Percentiles rank a stretch among this genome's conserved stretches.
These are phyloP conservation scores for Entomyzon cyanotis DNA, from an alignment of 2,113 vertebrate species.

Conservation along the genomic window DNA sequence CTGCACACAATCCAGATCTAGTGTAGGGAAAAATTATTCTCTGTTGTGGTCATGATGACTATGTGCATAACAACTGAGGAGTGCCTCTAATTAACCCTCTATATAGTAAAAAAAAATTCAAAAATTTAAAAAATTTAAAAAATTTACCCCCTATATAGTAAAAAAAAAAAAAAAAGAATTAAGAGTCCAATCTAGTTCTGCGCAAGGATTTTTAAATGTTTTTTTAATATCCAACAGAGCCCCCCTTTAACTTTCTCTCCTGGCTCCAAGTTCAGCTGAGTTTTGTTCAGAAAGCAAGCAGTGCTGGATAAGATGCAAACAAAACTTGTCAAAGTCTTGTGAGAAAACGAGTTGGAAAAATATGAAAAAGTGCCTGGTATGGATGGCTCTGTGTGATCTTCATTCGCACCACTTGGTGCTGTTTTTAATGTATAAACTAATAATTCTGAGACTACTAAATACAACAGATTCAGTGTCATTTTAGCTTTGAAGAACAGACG, in stretches of 20 bases:
- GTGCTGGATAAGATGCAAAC: constrained; percentile 38
- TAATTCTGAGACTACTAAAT: constrained; percentile 78
- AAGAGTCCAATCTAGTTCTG: not conserved
- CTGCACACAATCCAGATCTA: not conserved
- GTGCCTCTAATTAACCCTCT: not conserved
- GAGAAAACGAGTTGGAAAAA: constrained; percentile 48
- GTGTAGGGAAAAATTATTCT: not conserved
- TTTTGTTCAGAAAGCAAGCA: not conserved
- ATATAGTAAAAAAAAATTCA: not conserved
- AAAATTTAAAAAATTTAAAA: no score
- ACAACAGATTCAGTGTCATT: constrained; percentile 78
- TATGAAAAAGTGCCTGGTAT: constrained; percentile 30
- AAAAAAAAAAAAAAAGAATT: not conserved
- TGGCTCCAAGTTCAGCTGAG: not conserved
- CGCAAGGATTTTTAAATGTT: not conserved
- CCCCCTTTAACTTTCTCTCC: not conserved
- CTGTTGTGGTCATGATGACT: not conserved
- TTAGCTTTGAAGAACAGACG: constrained; percentile 84
- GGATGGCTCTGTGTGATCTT: constrained; percentile 46
- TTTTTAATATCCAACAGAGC: not conserved
- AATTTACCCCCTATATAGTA: not conserved
- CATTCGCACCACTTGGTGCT: constrained; percentile 63
- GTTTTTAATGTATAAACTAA: constrained; percentile 76
- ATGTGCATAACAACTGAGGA: not conserved
- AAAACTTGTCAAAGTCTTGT: constrained; percentile 39